Base-by-base conservation (phyloP, 2,113 vertebrate genomes). In the Semicossyphus pulcher region DNA sequence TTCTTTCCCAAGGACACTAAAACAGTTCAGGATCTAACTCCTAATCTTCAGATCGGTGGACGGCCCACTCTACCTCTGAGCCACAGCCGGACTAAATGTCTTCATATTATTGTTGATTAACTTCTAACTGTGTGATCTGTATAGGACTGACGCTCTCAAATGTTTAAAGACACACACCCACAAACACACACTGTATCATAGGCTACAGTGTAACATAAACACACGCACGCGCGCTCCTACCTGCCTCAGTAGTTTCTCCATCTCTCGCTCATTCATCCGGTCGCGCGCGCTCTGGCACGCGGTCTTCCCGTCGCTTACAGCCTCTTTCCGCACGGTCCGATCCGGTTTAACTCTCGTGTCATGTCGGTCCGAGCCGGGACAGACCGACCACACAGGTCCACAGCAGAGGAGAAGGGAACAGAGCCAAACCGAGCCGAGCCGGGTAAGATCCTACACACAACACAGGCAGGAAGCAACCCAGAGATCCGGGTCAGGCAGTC, bases 201-300 rank as follows among this genome's bases (percentile, higher is more conserved):
- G 34, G 7, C 62, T 4, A 16, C 39, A 6, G 39, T 41, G 14
- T 3, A 2, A 32, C 48, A n/a, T n/a, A n/a, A n/a, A 25, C 48
- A 18, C 57, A 34, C 45, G 1, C 49, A 25, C 68, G 7, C 56
- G 10, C 47, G 1, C 51, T 4, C 79, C 5, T 25, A 83, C 81
- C 81, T 79, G 76, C 65, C 32, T 75, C 76, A 79, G 54, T 48
- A 83, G 23, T 61, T 61, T 75, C n/a, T 75, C 60, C 76, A 83
- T 83, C 41, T 66, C 58, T 41, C 71, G 18, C 42, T 41, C 63
- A 29, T 49, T 42, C n/a, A 14, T 21, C 21, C 12, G 28, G 28
- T 31, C 11, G 34, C 70, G 47, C 47, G 47, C 69, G 32, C 47
- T 53, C 47, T 9, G 58, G 68, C 69, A 59, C 64, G 69, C 63